These are phyloP conservation scores for Dromococcyx pavoninus DNA, from an alignment of 2,797 vertebrate genomes.

Conservation along the genomic window DNA sequence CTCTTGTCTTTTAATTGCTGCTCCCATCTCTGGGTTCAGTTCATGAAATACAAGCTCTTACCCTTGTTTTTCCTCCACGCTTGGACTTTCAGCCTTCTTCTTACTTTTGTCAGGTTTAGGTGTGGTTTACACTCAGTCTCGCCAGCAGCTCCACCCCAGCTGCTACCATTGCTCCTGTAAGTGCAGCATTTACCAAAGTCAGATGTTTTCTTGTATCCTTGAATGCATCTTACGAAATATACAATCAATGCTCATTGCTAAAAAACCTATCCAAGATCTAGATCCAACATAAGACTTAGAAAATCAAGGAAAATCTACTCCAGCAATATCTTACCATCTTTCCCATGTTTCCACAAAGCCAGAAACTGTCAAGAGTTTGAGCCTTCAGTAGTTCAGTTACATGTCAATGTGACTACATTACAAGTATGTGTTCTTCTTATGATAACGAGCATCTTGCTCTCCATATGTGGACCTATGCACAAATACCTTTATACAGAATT, in stretches of 20 bases:
- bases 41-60: neutral
- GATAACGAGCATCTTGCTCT: neutral
- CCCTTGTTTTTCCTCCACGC: neutral
- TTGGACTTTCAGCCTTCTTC: neutral
- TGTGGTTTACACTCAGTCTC: neutral
- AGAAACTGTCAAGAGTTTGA: neutral
- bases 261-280: neutral
- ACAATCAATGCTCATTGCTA: neutral
- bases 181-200: neutral
- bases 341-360: neutral
- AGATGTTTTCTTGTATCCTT: neutral
- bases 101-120: neutral
- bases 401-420: neutral
- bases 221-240: neutral
- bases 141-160: neutral
- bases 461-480: neutral
- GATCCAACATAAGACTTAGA: neutral
- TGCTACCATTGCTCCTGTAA: neutral
- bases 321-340: neutral
- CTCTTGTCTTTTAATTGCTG: neutral
- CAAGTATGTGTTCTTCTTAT: neutral
- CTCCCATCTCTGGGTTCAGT: neutral
- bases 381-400: neutral
- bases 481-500: neutral
- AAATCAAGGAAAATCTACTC: neutral